phyloP scores from a whole-genome alignment of 2,888 invertebrate species.

The Coleophora flavipennella region DNA sequence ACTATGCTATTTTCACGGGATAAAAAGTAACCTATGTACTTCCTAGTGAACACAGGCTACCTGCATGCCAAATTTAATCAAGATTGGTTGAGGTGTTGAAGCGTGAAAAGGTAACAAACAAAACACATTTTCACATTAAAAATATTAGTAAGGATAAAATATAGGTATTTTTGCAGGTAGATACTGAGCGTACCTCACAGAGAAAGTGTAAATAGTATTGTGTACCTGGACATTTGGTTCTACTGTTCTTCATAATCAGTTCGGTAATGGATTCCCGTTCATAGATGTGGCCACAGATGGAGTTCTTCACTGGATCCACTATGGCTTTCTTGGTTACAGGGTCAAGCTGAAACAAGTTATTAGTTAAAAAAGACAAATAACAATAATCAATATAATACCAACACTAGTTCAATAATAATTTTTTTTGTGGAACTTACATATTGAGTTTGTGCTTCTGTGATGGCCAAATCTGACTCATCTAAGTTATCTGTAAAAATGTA shows the following conservation, averaged over 20 bases:
- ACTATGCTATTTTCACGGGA: too few relatives aligned
- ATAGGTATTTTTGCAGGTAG: too few relatives aligned
- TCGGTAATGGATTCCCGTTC: constrained; percentile 55
- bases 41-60: too few relatives aligned
- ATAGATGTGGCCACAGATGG: constrained; percentile 61
- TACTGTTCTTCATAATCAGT: constrained; percentile 41
- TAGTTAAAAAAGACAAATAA: not conserved
- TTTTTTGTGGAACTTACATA: constrained; percentile 38
- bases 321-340: constrained; percentile 64
- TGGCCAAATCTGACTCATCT: constrained; percentile 50
- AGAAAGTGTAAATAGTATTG: too few relatives aligned
- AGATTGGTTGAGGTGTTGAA: too few relatives aligned
- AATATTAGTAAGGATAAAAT: too few relatives aligned
- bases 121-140: too few relatives aligned
- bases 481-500: constrained; percentile 35
- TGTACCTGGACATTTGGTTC: constrained; percentile 56
- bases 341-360: constrained; percentile 47
- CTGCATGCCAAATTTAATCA: too few relatives aligned
- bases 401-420: not conserved
- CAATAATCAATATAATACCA: not conserved
- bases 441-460: constrained; percentile 44
- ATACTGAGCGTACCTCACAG: too few relatives aligned
- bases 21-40: too few relatives aligned
- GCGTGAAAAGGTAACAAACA: too few relatives aligned
- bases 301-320: constrained; percentile 62